Evolutionary conservation across 2,888 invertebrate species (phyloP).

Genomic region (Nemapogon koenigi): DNA sequence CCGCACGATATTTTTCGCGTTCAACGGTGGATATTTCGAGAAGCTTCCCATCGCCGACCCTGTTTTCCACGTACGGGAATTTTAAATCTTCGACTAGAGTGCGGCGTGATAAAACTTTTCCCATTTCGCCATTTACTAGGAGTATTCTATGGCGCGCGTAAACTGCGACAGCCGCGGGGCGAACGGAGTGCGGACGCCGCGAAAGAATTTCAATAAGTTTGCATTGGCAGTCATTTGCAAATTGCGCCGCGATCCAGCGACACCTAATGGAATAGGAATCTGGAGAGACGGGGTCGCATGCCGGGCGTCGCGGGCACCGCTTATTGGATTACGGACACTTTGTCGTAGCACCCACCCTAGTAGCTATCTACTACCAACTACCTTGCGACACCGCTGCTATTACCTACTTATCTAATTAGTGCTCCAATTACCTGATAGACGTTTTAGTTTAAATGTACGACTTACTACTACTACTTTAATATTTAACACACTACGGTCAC

Average conservation of each 20-base stretch:
- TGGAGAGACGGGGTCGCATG: constrained; percentile 20
- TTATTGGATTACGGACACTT: constrained; percentile 48
- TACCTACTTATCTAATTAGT: too few relatives aligned
- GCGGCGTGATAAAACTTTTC: constrained; percentile 5
- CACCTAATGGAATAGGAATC: constrained; percentile 60
- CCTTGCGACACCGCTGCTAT: too few relatives aligned
- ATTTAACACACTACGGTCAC: too few relatives aligned
- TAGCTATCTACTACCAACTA: too few relatives aligned
- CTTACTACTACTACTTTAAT: too few relatives aligned
- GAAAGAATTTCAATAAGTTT: constrained; percentile 63
- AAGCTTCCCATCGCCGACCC: background rate
- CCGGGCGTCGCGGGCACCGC: constrained; percentile 26
- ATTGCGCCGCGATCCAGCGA: constrained; percentile 49
- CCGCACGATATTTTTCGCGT: constrained; percentile 22
- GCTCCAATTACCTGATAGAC: too few relatives aligned
- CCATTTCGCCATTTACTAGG: too few relatives aligned
- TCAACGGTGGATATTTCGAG: constrained; percentile 1
- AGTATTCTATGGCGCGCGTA: too few relatives aligned
- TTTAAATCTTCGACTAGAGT: too few relatives aligned
- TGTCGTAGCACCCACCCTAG: too few relatives aligned
- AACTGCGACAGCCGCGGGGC: constrained; percentile 21
- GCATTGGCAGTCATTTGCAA: constrained; percentile 57
- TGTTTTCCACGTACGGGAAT: background rate
- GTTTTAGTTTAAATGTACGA: too few relatives aligned
- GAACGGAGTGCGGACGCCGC: constrained; percentile 31